Conservation (phyloP, 2,797 vertebrate species). For the Lithobates sylvaticus region DNA sequence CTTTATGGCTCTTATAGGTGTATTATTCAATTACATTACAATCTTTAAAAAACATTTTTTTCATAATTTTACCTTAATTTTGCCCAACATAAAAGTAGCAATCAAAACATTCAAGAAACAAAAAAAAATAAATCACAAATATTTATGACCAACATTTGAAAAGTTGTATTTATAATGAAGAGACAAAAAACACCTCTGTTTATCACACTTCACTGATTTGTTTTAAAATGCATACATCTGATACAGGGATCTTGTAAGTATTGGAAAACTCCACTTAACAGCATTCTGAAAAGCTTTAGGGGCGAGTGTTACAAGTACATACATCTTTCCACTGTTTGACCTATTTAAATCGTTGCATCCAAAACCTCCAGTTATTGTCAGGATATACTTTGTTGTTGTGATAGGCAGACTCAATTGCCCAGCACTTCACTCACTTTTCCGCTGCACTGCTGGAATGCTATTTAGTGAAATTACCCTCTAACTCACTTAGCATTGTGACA, state of each 20-base stretch:
- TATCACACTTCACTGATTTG: constrained; percentile 9
- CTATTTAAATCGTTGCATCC: no score
- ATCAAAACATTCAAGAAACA: not conserved
- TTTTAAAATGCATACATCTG: constrained; percentile 47
- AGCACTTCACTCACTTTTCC: no score
- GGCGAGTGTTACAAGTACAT: not conserved
- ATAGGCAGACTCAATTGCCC: no score
- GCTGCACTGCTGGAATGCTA: no score
- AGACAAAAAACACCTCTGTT: constrained; percentile 4
- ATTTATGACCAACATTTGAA: constrained; percentile 25
- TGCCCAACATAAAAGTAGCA: not conserved
- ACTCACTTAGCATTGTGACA: constrained; percentile 40
- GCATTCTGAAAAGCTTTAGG: not conserved
- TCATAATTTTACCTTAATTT: not conserved
- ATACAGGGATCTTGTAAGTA: not conserved
- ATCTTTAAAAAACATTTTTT: no score
- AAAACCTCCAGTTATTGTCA: not conserved
- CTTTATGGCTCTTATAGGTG: no score
- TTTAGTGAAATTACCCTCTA: not conserved
- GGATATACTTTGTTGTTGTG: not conserved
- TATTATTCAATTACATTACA: no score
- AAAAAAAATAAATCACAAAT: not conserved
- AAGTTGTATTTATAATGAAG: constrained; percentile 47
- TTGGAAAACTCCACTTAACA: not conserved
- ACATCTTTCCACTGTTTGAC: no score